Conservation (phyloP, 2,888 invertebrate species). For the Ganaspis brasiliensis region DNA sequence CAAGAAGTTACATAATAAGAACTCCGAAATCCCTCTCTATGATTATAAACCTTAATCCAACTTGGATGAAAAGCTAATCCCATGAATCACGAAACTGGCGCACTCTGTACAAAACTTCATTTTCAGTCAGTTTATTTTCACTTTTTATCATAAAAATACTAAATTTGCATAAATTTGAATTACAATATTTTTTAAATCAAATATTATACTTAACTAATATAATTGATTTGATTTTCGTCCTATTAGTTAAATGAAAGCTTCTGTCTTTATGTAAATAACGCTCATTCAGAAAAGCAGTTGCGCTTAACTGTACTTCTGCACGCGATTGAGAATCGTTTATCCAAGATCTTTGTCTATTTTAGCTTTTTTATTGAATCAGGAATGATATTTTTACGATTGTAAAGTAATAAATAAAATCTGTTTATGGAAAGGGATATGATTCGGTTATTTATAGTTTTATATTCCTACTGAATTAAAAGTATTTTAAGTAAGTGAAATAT, state of each 20-base stretch:
- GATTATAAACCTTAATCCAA: slow-evolving; percentile 18
- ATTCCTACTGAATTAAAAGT: too few relatives aligned
- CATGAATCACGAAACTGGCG: slow-evolving; percentile 15
- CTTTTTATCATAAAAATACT: too few relatives aligned
- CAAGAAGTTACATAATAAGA: slow-evolving; percentile 47
- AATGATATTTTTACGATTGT: not conserved
- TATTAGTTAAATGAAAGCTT: not conserved
- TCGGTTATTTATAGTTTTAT: too few relatives aligned
- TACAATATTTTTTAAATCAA: too few relatives aligned
- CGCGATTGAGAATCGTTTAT: slow-evolving; percentile 12
- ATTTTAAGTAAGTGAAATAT: too few relatives aligned
- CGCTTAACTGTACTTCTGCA: not conserved
- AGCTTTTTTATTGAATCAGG: slow-evolving; percentile 4
- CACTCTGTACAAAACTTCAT: not conserved
- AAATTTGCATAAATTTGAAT: too few relatives aligned
- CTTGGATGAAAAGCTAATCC: slow-evolving; percentile 14
- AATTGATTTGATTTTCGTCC: not conserved
- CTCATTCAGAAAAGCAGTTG: slow-evolving; percentile 12
- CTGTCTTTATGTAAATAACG: not conserved
- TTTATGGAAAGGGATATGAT: too few relatives aligned
- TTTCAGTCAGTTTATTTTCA: not conserved
- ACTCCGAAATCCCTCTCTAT: slow-evolving; percentile 44
- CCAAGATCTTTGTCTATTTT: slow-evolving; percentile 3
- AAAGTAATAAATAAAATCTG: too few relatives aligned
- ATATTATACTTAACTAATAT: too few relatives aligned